These are phyloP conservation scores for Trimorus sp. DNA, from an alignment of 2,888 invertebrate species.

Conservation along the genomic window DNA sequence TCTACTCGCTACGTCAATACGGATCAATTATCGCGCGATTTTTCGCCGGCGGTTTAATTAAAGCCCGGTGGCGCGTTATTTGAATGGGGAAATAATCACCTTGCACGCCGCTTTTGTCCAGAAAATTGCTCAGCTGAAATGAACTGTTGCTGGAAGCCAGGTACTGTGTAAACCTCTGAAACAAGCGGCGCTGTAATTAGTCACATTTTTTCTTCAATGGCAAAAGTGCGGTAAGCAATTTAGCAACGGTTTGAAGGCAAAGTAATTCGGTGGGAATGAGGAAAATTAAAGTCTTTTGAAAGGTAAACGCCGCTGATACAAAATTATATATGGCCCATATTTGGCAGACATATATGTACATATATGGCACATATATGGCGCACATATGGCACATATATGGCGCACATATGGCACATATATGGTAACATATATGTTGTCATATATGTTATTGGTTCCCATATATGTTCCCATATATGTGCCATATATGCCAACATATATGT, in stretches of 20 bases:
- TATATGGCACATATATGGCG: too few species aligned
- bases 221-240: not conserved
- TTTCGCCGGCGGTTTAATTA: not conserved
- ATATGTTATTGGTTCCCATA: too few species aligned
- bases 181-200: constrained; percentile 77
- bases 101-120: constrained; percentile 99
- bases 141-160: constrained; percentile 99
- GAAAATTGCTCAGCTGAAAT: constrained; percentile 98
- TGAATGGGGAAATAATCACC: constrained; percentile 85
- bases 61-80: not conserved
- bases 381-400: too few species aligned
- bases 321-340: too few species aligned
- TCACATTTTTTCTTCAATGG: not conserved
- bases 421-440: too few species aligned
- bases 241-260: not conserved
- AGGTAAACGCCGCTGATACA: too few species aligned
- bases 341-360: too few species aligned
- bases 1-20: constrained; percentile 1
- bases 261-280: too few species aligned
- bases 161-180: constrained; percentile 99
- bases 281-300: not conserved
- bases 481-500: too few species aligned
- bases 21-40: constrained; percentile 3
- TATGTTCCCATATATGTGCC: too few species aligned
- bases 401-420: too few species aligned